A percentile compares a stretch with the other conserved stretches of the same genome.
Evolutionary conservation across 2,797 vertebrate genomes (phyloP).

Genomic region (Pachyuromys duprasi): DNA sequence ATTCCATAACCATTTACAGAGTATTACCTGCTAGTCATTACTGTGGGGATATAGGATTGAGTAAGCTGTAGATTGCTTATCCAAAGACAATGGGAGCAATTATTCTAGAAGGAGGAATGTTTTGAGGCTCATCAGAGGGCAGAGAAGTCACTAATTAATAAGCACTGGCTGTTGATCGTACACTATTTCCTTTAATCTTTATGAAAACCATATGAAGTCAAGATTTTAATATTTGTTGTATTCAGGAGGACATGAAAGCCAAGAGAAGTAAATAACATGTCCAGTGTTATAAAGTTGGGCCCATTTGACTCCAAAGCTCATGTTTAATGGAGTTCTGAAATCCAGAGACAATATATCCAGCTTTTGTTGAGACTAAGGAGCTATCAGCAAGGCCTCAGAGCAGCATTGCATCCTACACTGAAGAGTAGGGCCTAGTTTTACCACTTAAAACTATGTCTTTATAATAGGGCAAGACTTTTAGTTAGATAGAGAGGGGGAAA

Average conservation of each 20-base stretch:
- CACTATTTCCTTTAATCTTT: conserved; percentile 13
- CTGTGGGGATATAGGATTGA: neutral
- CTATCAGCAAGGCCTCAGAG: neutral
- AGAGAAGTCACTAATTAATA: neutral
- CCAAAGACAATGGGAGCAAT: neutral
- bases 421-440: neutral
- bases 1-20: conserved; percentile 1
- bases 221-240: neutral
- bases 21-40: neutral
- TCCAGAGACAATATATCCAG: neutral
- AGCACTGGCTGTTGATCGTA: neutral
- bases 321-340: neutral
- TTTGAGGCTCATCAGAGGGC: neutral
- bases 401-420: neutral
- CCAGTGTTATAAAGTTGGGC: neutral
- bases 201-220: conserved; percentile 2
- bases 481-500: neutral
- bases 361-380: neutral
- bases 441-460: neutral
- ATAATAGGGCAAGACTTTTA: neutral
- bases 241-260: neutral
- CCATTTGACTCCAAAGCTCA: neutral
- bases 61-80: neutral
- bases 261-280: neutral
- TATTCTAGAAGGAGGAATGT: neutral